Evolutionary conservation across 2,113 vertebrate genomes (phyloP), one percentile per base, ranked within the genome.

Genomic region (Hemichromis elongatus): DNA sequence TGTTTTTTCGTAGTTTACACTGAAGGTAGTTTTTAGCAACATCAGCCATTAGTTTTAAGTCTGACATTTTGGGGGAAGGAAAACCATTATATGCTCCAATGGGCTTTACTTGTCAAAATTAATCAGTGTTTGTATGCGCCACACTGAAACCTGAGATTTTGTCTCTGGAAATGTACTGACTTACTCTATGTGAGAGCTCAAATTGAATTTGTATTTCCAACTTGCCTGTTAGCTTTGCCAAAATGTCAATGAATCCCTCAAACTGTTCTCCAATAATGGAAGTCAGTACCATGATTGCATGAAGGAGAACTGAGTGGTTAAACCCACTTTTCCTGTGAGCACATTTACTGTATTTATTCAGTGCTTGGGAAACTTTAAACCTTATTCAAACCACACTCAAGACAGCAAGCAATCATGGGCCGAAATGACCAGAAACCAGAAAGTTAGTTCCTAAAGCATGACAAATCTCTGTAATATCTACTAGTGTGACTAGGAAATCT

Each of bases 171-270:
- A 80, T 86, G 9, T 78, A 83, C 63, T 55, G 59, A 57, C 85
- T 83, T 61, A 24, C 53, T 79, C 61, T 37, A 87, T 84, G 80
- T 55, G 88, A 86, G 82, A 84, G 33, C 30, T 82, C 55, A 80
- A 75, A 90, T 92, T 89, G 82, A 73, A 92, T 88, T 89, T 89
- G 50, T 85, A 80, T 92, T 88, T 88, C 28, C 80, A 87, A 70
- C 37, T 56, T 37, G 73, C 56, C 79, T 79, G 80, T 91, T 90
- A 83, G 79, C 68, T 88, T 92, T 84, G 30, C 79, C 83, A 79
- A 92, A 94, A 92, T 94, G 90, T 90, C 92, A 91, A 5, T 26
- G 89, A 83, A 56, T 89, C 70, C 35, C 35, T 87, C 37, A 77
- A 85, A 88, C 77, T 80, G 63, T 59, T 80, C 50, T 55, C 42